Evolutionary conservation across 30 jellyfish, hydroid and myxozoan genomes (phyloP).

Genomic region (Sanderia malayensis): DNA sequence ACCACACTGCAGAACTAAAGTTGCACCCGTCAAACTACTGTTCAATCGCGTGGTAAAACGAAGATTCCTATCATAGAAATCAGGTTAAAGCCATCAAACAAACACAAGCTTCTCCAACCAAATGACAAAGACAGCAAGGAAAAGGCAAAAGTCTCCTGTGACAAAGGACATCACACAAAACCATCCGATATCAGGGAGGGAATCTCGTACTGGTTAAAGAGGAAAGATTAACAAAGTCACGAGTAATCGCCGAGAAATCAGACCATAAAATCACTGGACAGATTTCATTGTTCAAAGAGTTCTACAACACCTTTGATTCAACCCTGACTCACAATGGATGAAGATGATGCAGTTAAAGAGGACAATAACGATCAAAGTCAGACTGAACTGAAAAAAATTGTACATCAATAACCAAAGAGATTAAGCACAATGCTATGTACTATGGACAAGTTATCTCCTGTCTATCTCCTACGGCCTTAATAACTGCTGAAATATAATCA

Average conservation of each 20-base stretch:
- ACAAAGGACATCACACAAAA: background rate
- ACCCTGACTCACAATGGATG: conserved; percentile 19
- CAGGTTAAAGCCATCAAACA: background rate
- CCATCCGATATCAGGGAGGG: conserved; percentile 13
- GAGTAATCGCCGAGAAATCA: conserved; percentile 48
- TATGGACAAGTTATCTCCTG: background rate
- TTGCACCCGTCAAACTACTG: conserved; percentile 17
- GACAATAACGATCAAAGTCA: background rate
- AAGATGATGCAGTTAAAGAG: background rate
- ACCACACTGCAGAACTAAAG: conserved; percentile 23
- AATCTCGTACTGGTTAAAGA: conserved; percentile 29
- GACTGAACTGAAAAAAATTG: background rate
- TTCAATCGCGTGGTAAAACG: conserved; percentile 17
- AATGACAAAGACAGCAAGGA: background rate
- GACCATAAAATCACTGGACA: conserved; percentile 40
- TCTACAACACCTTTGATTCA: conserved; percentile 26
- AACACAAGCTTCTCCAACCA: background rate
- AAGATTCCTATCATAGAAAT: background rate
- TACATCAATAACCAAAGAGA: background rate
- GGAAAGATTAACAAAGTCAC: conserved; percentile 37
- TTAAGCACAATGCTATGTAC: background rate
- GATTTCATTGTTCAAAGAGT: conserved; percentile 28
- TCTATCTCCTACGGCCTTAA: background rate
- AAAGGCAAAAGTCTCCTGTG: background rate
- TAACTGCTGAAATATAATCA: background rate